A percentile compares a stretch with the other conserved stretches of the same genome.
Conservation (phyloP, 1,140 invertebrate species). For the Drosophila baimaii region DNA sequence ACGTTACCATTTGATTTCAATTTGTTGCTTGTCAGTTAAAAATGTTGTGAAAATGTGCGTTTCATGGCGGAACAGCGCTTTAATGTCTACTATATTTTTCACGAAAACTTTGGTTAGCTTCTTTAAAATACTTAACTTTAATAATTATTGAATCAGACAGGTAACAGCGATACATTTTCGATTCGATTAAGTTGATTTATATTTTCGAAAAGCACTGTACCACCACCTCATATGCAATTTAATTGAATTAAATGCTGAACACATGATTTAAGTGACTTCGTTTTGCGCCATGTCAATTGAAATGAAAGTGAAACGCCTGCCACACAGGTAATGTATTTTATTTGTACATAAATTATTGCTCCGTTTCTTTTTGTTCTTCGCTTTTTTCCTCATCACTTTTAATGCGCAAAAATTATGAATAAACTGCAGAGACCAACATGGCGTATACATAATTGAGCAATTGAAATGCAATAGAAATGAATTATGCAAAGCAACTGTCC, state of each 20-base stretch:
- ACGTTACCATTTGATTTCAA: constrained; percentile 43
- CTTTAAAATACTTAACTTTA: background rate
- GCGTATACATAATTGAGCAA: constrained; percentile 64
- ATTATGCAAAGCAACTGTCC: constrained; percentile 62
- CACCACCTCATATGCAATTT: background rate
- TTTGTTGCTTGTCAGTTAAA: constrained; percentile 10
- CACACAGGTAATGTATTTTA: constrained; percentile 44
- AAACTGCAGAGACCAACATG: constrained; percentile 34
- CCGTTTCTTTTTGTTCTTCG: constrained; percentile 2
- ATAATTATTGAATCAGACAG: background rate
- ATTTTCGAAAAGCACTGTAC: background rate
- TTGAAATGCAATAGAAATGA: constrained; percentile 61
- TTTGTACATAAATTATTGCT: constrained; percentile 29
- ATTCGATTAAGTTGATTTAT: background rate
- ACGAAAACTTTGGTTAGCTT: background rate
- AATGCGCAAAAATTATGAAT: constrained; percentile 43
- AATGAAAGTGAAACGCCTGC: constrained; percentile 60
- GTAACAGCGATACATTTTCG: background rate
- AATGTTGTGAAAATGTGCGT: constrained; percentile 1
- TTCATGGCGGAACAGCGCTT: constrained; percentile 13
- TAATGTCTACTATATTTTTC: background rate
- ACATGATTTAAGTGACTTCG: constrained; percentile 59
- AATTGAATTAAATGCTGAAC: constrained; percentile 55
- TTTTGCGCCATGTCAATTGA: constrained; percentile 61
- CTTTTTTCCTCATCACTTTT: constrained; percentile 29